Evolutionary conservation across 2,888 invertebrate genomes (phyloP), one percentile per base, ranked within the genome.

Genomic region (Rosalia funebris): DNA sequence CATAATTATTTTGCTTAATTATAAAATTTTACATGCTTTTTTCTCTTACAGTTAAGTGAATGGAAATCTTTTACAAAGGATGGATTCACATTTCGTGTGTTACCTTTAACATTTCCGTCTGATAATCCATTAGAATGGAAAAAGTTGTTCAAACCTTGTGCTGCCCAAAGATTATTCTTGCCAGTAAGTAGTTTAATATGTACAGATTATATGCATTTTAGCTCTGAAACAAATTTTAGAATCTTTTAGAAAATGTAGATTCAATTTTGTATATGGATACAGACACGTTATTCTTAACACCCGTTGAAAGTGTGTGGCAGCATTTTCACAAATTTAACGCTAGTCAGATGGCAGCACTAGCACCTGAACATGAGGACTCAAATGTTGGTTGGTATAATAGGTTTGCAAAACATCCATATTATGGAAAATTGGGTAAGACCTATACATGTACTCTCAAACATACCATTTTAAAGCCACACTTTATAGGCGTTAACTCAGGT

Each of bases 341-440:
- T 12, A 88, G 88, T 34, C 97, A 98, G 77, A 87, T 96, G 77
- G 94, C 95, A 15, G 96, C 92, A 0, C 83, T 97, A 72, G 87
- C 93, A 11, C 89, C 93, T 0, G 97, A 98, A 81, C 92, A 94
- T 80, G 96, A 97, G 78, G 94, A 95, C 78, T 89, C 90, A n/a
- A 92, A 91, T 77, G 89, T 92, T 42, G 96, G 95, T 9, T 98
- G 97, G 97, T 98, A 98, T 80, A 95, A 95, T 75, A 84, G 96
- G 68, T 97, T 97, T 84, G 96, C 96, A 0, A 90, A 92, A 68
- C 97, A 98, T 84, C 97, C 98, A 0, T 98, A 90, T 79, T 96
- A 94, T 85, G 94, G 94, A 60, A 87, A 89, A 79, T 83, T 91
- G 78, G 92, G 92, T 91, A 82, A 64, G 57, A 39, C 7, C 3